Evolutionary conservation across 2,888 invertebrate genomes (phyloP), one percentile per base, ranked within the genome.

Genomic region (Ormyrus rosae): DNA sequence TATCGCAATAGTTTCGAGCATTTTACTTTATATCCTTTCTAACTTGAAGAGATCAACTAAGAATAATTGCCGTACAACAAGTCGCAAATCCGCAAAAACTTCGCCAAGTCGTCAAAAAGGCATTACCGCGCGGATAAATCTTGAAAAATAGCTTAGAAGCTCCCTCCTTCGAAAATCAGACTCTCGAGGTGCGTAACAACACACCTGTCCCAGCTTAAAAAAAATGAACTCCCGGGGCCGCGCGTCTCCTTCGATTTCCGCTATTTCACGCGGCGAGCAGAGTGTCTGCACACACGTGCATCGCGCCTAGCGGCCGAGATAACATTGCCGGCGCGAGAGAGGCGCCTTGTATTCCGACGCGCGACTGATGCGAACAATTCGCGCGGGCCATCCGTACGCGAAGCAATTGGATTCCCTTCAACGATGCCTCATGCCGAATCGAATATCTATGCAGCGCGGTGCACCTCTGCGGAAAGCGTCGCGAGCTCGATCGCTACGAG

Each of bases 321-420:
- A 13, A 53, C 68, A 60, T 51, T 13, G 60, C 65, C 9, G 34
- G 64, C 13, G 55, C 11, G 19, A 19, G 19, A 19, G 19, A 19
- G 19, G 19, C 19, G 55, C 68, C 11, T 34, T 34, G 34, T 69
- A n/a, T 56, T 19, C 67, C 3, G 19, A 11, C 51, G 34, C 65
- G 68, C 50, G 51, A 75, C 68, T 75, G 56, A 70, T 64, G 53
- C 67, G 53, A 72, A 78, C 65, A 67, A 78, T 72, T 60, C 65
- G 34, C 46, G 46, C 11, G 50, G 56, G 11, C 6, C 69, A 68
- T 61, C 50, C 13, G 10, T 34, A 34, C 8, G 11, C 64, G 55
- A 73, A 11, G 69, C 70, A 70, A 77, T 77, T 70, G 64, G 68
- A 77, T 77, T 77, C 70, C 76, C 56, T 56, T 64, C 56, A 5